Base-by-base conservation (phyloP, 2,113 vertebrate genomes). In the Poeciliopsis occidentalis region DNA sequence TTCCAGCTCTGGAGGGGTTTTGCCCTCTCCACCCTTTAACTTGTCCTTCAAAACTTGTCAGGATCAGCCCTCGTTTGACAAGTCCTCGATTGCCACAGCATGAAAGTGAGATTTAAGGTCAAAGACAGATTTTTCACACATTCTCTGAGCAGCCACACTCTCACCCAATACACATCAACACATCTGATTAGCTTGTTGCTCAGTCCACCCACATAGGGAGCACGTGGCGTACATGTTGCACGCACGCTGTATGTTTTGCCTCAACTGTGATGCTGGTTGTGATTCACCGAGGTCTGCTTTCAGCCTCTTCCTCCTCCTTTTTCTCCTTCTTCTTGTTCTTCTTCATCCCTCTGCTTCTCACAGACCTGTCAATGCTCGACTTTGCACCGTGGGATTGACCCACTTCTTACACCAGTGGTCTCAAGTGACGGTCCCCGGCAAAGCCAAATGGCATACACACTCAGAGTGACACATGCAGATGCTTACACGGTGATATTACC, bases 161-260 rank as follows among this genome's bases (percentile, higher is more conserved):
- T 86, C 79, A 87, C 81, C 79, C 75, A 65, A 67, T 69, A 79
- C 85, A 81, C 74, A 88, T 77, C 51, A 91, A 85, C 82, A 87
- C 85, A 85, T 91, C 79, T 92, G 88, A 89, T 91, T 86, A 91
- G 86, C 72, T 85, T 15, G 29, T 73, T 79, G 80, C 83, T 87
- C 85, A 29, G 64, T 87, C 88, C 91, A 78, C 90, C 91, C 90
- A 92, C 90, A 37, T 80, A 85, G 69, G 67, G 69, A 71, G 76
- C 64, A 63, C 22, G 22, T 61, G 22, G 78, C 32, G 51, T 61
- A 51, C 71, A 75, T 63, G 51, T 57, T 26, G 68, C 64, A 12
- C 61, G 60, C 27, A 72, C 12, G 4, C 87, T 69, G 73, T 63
- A 73, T 57, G 60, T 84, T 60, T 75, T 60, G 67, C 74, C 78